Evolutionary conservation across 2,797 vertebrate species (phyloP), one percentile per base, ranked within the genome.

Genomic region (Buphagus erythrorhynchus): DNA sequence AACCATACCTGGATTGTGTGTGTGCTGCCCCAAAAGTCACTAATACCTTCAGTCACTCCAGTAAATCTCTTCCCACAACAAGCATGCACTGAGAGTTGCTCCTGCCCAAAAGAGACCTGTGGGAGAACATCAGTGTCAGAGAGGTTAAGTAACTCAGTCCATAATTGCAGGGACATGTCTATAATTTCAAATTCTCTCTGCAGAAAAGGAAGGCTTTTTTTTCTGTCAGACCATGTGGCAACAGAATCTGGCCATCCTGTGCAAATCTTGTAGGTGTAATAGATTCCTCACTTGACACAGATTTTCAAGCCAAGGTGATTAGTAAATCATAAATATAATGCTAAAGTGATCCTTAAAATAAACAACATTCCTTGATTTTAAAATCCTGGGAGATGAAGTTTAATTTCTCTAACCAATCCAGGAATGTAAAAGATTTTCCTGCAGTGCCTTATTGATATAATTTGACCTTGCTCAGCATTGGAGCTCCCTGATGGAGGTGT

Each of bases 391-490:
- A 80, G 84, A 86, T n/a, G 49, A 89, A 28, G 40, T 93, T 95
- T 84, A 90, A 94, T 96, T 94, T 94, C 85, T 93, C 24, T 58
- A 66, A 62, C 87, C 82, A 80, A 58, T 62, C 49, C 80, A 75
- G 68, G 79, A 83, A 84, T n/a, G 35, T 59, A 33, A 59, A 93
- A 94, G 89, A 81, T 83, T 94, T 94, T 96, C 76, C 86, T 95
- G 87, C 79, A 52, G 86, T 93, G 79, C 85, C 73, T 93, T 95
- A 93, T 84, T 96, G 95, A 91, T 96, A 92, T 55, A 78, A 90
- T 93, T 93, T 96, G 96, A 97, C 95, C 94, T 97, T 96, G 94
- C 76, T 95, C 58, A 49, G 85, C 82, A 86, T 79, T 36, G 82
- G 84, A 91, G 51, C 87, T 96, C 85, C 76, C 89, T 45, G 55